Evolutionary conservation across 2,888 invertebrate genomes (phyloP).

Genomic region (Mycalesis mineus): DNA sequence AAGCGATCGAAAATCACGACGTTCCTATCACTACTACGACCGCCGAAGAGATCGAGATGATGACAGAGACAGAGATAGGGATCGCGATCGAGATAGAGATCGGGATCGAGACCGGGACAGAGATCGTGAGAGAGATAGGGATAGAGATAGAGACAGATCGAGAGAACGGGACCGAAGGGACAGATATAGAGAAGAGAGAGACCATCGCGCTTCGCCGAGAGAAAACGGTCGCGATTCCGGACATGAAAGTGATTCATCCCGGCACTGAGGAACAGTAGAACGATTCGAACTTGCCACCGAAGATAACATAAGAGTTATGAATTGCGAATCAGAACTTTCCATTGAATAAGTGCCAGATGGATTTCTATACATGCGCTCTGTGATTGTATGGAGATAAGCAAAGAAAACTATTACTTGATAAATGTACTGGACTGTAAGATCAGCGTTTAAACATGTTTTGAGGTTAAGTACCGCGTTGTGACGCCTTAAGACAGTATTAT

Average conservation of each 20-base stretch:
- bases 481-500: constrained; percentile 64
- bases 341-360: neutral
- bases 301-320: constrained; percentile 11
- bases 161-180: constrained; percentile 61
- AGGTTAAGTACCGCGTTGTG: constrained; percentile 51
- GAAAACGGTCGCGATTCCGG: constrained; percentile 73
- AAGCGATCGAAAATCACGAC: constrained; percentile 73
- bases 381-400: neutral
- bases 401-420: neutral
- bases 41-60: constrained; percentile 63
- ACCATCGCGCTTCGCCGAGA: constrained; percentile 68
- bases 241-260: constrained; percentile 74
- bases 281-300: constrained; percentile 20
- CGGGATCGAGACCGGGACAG: constrained; percentile 55
- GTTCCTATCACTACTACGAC: constrained; percentile 74
- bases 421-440: constrained; percentile 40
- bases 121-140: constrained; percentile 44
- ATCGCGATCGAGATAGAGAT: constrained; percentile 55
- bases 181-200: constrained; percentile 62
- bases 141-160: constrained; percentile 54
- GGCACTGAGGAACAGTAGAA: constrained; percentile 49
- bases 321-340: neutral
- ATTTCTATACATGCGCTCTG: neutral
- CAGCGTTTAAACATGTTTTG: constrained; percentile 53
- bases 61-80: constrained; percentile 54